Base-by-base conservation (phyloP, 2,797 vertebrate species). In the Hypotaenidia philippensis region DNA sequence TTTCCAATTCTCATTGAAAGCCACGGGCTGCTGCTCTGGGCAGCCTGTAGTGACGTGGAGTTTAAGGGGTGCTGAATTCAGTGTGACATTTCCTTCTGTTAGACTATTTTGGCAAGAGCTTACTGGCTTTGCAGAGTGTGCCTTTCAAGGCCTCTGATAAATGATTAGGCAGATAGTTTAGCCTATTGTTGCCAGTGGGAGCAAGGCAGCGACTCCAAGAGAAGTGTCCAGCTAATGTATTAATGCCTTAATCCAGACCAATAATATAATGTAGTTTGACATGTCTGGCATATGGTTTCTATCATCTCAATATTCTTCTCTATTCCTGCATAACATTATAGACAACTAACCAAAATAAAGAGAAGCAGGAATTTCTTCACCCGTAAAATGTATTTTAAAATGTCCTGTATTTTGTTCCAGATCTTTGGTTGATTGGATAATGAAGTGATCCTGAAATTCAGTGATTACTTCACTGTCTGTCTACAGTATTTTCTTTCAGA, bases 261-360 rank as follows among this genome's bases (percentile, higher is more conserved):
- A 75, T 96, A 96, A 90, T 84, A 83, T 90, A 96, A 96, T 89
- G 32, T 83, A 77, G 74, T 94, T 93, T 97, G 96, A 96, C 95
- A 26, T 93, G 78, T 95, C 94, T 97, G 94, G 93, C 96, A 96
- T 96, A 91, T 97, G 96, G 91, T 96, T 97, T 96, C 53, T 94
- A 89, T 97, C 94, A 95, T 90, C 86, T 94, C 96, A 96, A 94
- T 97, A 96, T 93, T 95, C 74, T 94, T 93, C 80, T 90, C 60
- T 96, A 49, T 87, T 97, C 85, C 45, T 96, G 23, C 64, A 23
- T 93, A 80, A 90, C 89, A 90, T 91, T 95, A 94, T 77, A 87
- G 95, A 96, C 94, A 95, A 55, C 63, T 96, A 96, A 97, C 87
- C 83, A 95, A 95, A 97, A 97, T 96, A 96, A 96, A 97, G 74